These are phyloP conservation scores for Podarcis raffonei DNA, from an alignment of 2,113 vertebrate genomes.

Conservation along the genomic window DNA sequence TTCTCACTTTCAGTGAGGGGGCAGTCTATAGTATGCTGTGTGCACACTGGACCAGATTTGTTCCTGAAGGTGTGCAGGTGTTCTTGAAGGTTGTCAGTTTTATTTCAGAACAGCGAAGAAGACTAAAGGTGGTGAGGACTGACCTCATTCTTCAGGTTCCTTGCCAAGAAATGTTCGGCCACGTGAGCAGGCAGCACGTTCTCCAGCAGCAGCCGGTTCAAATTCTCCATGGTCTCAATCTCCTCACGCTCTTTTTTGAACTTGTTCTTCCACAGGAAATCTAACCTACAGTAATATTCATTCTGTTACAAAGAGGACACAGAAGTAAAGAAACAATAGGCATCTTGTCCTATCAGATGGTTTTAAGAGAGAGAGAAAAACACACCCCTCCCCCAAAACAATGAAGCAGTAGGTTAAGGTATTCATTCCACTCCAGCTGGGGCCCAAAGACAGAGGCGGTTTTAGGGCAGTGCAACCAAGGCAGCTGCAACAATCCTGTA, in stretches of 20 bases:
- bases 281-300: conserved; percentile 99
- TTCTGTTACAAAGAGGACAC: conserved; percentile 99
- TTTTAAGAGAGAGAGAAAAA: conserved; percentile 73
- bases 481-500: too few species aligned
- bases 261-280: conserved; percentile 99
- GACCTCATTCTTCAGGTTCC: conserved; percentile 98
- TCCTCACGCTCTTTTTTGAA: conserved; percentile 99
- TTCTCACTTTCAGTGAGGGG: neutral
- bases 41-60: neutral
- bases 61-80: neutral
- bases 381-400: conserved; percentile 38
- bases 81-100: neutral
- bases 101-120: conserved; percentile 32
- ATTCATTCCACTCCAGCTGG: neutral
- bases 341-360: conserved; percentile 83
- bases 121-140: conserved; percentile 48
- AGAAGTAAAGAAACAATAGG: conserved; percentile 95
- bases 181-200: conserved; percentile 97
- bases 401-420: neutral
- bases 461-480: neutral
- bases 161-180: conserved; percentile 95
- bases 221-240: conserved; percentile 99
- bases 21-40: neutral
- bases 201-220: conserved; percentile 95
- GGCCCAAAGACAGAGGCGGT: neutral